These are phyloP conservation scores for Danionella cerebrum DNA, from an alignment of 2,113 vertebrate genomes.

Conservation along the genomic window DNA sequence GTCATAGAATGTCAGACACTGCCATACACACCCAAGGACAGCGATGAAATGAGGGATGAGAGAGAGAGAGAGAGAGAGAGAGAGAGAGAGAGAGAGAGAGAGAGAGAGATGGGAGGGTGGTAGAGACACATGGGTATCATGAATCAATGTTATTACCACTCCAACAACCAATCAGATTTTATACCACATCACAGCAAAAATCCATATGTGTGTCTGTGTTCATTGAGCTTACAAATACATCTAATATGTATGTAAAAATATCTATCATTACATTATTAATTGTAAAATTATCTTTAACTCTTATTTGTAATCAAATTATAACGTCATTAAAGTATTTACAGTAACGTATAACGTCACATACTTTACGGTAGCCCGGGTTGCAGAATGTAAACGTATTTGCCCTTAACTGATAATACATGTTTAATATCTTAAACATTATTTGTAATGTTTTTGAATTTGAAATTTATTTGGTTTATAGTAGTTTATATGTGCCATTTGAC, in stretches of 20 bases:
- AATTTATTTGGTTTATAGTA: too few relatives aligned
- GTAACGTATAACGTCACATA: too few relatives aligned
- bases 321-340: too few relatives aligned
- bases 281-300: too few relatives aligned
- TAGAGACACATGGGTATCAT: constrained; percentile 8
- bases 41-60: constrained; percentile 28
- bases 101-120: constrained; percentile 16
- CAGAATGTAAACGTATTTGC: not conserved
- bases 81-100: constrained; percentile 17
- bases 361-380: too few relatives aligned
- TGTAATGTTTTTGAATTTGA: too few relatives aligned
- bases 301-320: too few relatives aligned
- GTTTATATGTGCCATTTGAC: too few relatives aligned
- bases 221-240: not conserved
- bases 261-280: too few relatives aligned
- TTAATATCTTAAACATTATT: too few relatives aligned
- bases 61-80: constrained; percentile 21
- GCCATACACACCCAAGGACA: constrained; percentile 29
- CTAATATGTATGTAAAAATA: not conserved
- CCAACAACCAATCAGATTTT: not conserved
- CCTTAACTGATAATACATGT: too few relatives aligned
- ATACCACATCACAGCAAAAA: not conserved
- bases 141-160: constrained; percentile 18
- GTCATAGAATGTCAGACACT: constrained; percentile 1
- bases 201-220: not conserved